Evolutionary conservation across 2,888 invertebrate species (phyloP), one percentile per base, ranked within the genome.

Genomic region (Ophion slaviceki): DNA sequence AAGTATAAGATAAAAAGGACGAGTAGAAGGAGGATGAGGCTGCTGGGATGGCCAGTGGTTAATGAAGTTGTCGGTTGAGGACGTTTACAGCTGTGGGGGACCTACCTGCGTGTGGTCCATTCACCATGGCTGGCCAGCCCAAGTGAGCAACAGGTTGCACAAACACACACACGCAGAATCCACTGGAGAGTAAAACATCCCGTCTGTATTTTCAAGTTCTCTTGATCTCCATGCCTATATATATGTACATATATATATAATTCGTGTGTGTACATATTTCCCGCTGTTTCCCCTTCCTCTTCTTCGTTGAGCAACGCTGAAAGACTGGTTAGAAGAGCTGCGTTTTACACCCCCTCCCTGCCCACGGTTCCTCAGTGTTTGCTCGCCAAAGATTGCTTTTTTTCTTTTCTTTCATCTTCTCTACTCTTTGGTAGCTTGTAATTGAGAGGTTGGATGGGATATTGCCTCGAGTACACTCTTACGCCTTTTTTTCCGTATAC

Each of bases 1-100:
- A 82, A 74, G 82, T 68, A 79, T 17, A 67, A 40, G 59, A 82
- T 64, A 76, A 71, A 71, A 80, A 84, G 75, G 78, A 67, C 67
- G 76, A 80, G 75, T 81, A 57, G 67, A 64, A 64, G 59, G 68
- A 75, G 87, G 86, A 81, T 81, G 85, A 87, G 82, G 86, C 78
- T 85, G 88, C 87, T 88, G 89, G 90, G 80, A 84, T 84, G 72
- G 84, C 75, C 86, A 67, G 86, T 86, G 91, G 91, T 93, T 93
- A 93, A 93, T 93, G 92, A 93, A 93, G 93, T 93, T 93, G 93
- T 93, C 93, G 91, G 92, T 92, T 92, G 90, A 92, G 91, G 91
- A 92, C 92, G 92, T 93, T 93, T 93, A 93, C 93, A 93, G 93
- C 93, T 93, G 93, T 81, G 92, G 91, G 91, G 80, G 80, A 82